Conservation (phyloP, 2,888 invertebrate species). For the Acanthosepion lycidas region DNA sequence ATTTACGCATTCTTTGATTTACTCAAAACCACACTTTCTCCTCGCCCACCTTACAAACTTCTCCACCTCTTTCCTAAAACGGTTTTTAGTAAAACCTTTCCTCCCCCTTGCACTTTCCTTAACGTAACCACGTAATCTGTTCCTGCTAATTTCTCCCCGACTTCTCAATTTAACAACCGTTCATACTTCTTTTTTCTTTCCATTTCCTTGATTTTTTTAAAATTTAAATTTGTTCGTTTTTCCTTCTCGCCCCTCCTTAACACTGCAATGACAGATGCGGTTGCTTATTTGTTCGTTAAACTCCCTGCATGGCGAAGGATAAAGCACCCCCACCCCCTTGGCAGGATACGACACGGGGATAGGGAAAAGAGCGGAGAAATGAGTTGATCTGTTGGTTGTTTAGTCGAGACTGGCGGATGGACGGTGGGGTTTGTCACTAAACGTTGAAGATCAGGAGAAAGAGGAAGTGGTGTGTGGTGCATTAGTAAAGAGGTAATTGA, state of each 20-base stretch:
- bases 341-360: not conserved
- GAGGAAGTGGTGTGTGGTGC: not conserved
- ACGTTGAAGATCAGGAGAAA: not conserved
- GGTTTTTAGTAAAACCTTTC: not conserved
- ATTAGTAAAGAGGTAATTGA: constrained; percentile 16
- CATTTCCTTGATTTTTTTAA: not conserved
- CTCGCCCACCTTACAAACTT: not conserved
- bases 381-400: not conserved
- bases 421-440: not conserved
- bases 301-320: not conserved
- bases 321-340: not conserved
- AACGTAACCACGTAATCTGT: not conserved
- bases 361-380: not conserved
- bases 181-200: not conserved
- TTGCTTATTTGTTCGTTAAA: not conserved
- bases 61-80: not conserved
- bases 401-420: not conserved
- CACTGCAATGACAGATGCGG: constrained; percentile 11
- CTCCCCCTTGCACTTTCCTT: not conserved
- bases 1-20: constrained; percentile 14
- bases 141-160: not conserved
- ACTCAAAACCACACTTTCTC: not conserved
- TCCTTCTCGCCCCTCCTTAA: not conserved
- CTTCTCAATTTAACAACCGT: not conserved
- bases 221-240: not conserved